Evolutionary conservation across 2,888 invertebrate species (phyloP).

Genomic region (Boloria selene): DNA sequence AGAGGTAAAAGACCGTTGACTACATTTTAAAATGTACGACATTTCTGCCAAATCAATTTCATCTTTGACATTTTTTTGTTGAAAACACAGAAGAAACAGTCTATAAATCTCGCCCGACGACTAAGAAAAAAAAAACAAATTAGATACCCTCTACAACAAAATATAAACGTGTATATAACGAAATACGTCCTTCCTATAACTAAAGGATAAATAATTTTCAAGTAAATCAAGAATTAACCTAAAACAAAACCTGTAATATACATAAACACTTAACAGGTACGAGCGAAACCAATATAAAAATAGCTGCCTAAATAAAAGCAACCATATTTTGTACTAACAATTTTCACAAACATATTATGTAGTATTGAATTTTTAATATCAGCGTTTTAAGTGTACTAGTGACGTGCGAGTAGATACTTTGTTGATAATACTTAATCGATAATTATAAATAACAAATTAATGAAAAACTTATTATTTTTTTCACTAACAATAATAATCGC

Average conservation of each 20-base stretch:
- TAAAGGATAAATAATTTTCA: constrained; percentile 32
- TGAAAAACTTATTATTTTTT: no score
- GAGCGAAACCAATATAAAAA: constrained; percentile 62
- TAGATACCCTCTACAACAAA: constrained; percentile 18
- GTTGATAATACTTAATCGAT: no score
- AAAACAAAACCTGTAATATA: constrained; percentile 54
- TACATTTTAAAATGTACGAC: no score
- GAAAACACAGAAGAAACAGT: neutral
- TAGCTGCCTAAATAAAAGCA: constrained; percentile 53
- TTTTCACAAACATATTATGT: constrained; percentile 29
- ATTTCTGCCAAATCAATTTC: no score
- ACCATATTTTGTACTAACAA: constrained; percentile 56
- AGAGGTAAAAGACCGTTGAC: neutral
- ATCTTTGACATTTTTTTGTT: neutral
- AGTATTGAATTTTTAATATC: constrained; percentile 15
- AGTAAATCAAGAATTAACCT: constrained; percentile 31
- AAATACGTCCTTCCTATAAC: constrained; percentile 12
- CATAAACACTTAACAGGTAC: constrained; percentile 60
- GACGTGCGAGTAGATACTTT: neutral
- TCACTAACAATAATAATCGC: no score
- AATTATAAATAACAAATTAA: no score
- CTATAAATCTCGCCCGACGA: constrained; percentile 13
- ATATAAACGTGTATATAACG: constrained; percentile 25
- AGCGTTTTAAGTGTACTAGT: constrained; percentile 8
- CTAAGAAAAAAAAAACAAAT: constrained; percentile 10